Conservation (phyloP, 2,888 invertebrate genomes). For the Eumerus sabulonum region DNA sequence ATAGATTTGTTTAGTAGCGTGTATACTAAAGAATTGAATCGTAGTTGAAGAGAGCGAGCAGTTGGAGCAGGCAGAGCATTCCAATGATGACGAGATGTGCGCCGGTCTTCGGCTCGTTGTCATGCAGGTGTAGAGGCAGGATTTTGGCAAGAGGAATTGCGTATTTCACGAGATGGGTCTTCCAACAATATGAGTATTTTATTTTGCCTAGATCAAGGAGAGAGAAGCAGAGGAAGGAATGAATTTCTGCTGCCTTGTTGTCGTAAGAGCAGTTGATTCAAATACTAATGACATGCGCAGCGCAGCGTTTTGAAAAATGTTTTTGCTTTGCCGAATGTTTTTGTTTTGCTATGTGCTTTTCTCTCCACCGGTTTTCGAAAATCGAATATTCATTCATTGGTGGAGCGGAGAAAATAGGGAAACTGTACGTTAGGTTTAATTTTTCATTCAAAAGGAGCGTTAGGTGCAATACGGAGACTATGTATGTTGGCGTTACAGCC, state of each 20-base stretch:
- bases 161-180: conserved; percentile 4
- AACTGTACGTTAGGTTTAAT: too few relatives aligned
- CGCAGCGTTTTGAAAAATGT: conserved; percentile 10
- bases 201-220: background rate
- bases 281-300: conserved; percentile 41
- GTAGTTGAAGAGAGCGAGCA: conserved; percentile 46
- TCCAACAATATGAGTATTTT: too few relatives aligned
- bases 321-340: background rate
- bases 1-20: conserved; percentile 41
- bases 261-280: conserved; percentile 4
- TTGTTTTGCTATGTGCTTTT: conserved; percentile 4
- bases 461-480: too few relatives aligned
- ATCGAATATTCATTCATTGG: conserved; percentile 39
- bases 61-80: conserved; percentile 32
- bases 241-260: background rate
- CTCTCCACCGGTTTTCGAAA: conserved; percentile 21
- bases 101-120: conserved; percentile 20
- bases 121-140: conserved; percentile 26
- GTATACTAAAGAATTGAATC: conserved; percentile 20
- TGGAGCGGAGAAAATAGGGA: background rate
- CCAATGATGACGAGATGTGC: conserved; percentile 30
- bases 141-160: conserved; percentile 21
- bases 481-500: too few relatives aligned
- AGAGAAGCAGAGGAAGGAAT: too few relatives aligned
- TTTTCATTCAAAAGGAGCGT: too few relatives aligned